Base-by-base conservation (phyloP, 1,140 invertebrate genomes). In the Liolophura sinensis region DNA sequence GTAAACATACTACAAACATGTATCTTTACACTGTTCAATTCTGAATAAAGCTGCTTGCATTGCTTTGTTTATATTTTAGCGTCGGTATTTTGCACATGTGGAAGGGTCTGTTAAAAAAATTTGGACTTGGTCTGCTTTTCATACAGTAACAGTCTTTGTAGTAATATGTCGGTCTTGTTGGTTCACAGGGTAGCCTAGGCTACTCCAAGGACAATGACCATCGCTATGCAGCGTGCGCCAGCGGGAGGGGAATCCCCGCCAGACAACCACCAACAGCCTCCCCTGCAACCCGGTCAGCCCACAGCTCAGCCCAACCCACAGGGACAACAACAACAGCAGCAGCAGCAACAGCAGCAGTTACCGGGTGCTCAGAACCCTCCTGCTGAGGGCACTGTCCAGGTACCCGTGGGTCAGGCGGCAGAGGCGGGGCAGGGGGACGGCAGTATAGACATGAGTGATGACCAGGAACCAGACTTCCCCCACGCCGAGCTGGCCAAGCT, bases 401-500 rank as follows among this genome's bases (percentile, higher is more conserved):
- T 40, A 24, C 46, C 47, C 55, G 27, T 48, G 49, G 54, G 48
- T 40, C 65, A 67, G 60, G 60, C 62, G 31, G 69, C 71, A 27
- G 77, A 76, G 68, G 69, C 71, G 25, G 74, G 72, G 51, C 69
- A 74, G 52, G 74, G 73, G n/a, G 75, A 80, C 69, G 66, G 62
- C 0, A 56, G 46, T 16, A 67, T 71, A 20, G 66, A 71, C 62
- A 57, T 58, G n/a, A 70, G 63, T 40, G 78, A 79, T 46, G 81
- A 83, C 51, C 78, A 78, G 31, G 90, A 91, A 73, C 89, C 90
- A 51, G 89, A 91, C 64, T 98, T 98, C 88, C 95, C 95, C 65
- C 87, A 91, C 76, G 88, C 89, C 58, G 94, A 96, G 85, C 86
- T 98, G 76, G 90, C 90, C 64, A 89, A 90, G 70, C 86, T 98